Evolutionary conservation across 2,113 vertebrate species (phyloP).

Genomic region (Hucho hucho): DNA sequence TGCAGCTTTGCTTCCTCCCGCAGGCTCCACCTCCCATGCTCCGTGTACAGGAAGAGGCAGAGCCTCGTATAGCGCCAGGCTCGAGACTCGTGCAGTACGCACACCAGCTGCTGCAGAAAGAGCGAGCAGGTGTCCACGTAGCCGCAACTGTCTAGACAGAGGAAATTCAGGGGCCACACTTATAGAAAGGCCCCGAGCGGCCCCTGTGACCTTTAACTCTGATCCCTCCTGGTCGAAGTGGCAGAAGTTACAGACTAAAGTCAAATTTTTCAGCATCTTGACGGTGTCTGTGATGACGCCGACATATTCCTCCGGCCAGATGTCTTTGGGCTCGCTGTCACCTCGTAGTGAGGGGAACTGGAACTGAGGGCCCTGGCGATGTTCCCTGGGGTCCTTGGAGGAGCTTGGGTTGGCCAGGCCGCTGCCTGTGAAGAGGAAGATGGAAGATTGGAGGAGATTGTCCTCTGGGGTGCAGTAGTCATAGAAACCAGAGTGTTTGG

Average conservation of each 20-base stretch:
- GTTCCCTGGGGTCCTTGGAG: constrained; percentile 43
- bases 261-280: constrained; percentile 86
- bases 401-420: constrained; percentile 46
- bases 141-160: constrained; percentile 77
- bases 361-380: constrained; percentile 31
- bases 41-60: constrained; percentile 84
- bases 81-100: constrained; percentile 81
- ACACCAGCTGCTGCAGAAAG: constrained; percentile 85
- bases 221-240: constrained; percentile 58
- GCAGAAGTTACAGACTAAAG: constrained; percentile 75
- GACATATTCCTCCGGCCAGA: constrained; percentile 77
- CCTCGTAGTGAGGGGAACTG: constrained; percentile 72
- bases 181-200: constrained; percentile 70
- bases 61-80: constrained; percentile 79
- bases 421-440: constrained; percentile 53
- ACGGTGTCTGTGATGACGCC: constrained; percentile 77
- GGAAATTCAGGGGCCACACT: constrained; percentile 85
- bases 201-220: constrained; percentile 33
- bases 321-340: constrained; percentile 55
- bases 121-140: constrained; percentile 85
- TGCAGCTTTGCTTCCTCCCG: constrained; percentile 79
- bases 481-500: constrained; percentile 84
- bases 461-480: constrained; percentile 77
- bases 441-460: constrained; percentile 57
- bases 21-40: constrained; percentile 68